Conservation (phyloP, 2,888 invertebrate genomes). For the Trissolcus brochymenae region DNA sequence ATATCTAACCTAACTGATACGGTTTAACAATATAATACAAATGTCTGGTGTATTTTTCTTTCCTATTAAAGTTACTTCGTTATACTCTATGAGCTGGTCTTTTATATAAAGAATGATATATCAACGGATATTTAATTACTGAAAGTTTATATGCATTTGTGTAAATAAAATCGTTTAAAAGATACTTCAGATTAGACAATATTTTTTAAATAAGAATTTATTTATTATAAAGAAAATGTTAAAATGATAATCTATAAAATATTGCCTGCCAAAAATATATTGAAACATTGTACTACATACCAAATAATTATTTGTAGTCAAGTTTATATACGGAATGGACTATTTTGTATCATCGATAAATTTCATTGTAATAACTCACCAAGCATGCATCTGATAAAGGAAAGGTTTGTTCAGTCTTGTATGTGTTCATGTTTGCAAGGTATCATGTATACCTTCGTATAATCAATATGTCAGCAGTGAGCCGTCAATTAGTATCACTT, state of each 20-base stretch:
- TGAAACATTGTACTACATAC: too few species aligned
- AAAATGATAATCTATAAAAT: too few species aligned
- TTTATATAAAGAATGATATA: too few species aligned
- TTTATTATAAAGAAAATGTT: too few species aligned
- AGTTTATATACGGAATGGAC: too few species aligned
- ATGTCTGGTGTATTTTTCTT: constrained; percentile 1
- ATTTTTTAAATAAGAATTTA: too few species aligned
- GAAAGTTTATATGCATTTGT: too few species aligned
- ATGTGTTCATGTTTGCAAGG: constrained; percentile 61
- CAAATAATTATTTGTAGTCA: too few species aligned
- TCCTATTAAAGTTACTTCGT: not conserved
- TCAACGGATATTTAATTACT: too few species aligned
- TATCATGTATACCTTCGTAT: constrained; percentile 65
- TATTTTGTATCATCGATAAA: not conserved
- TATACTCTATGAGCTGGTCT: not conserved
- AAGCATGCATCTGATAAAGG: constrained; percentile 64
- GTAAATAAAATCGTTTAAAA: too few species aligned
- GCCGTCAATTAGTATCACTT: constrained; percentile 76
- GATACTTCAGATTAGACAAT: too few species aligned
- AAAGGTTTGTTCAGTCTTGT: constrained; percentile 64
- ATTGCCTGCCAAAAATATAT: too few species aligned
- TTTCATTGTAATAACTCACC: constrained; percentile 26
- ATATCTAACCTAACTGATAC: constrained; percentile 31
- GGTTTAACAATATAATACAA: constrained; percentile 33
- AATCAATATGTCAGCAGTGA: constrained; percentile 73